Conservation (phyloP, 1,140 invertebrate genomes). For the Scaptomyza montana region DNA sequence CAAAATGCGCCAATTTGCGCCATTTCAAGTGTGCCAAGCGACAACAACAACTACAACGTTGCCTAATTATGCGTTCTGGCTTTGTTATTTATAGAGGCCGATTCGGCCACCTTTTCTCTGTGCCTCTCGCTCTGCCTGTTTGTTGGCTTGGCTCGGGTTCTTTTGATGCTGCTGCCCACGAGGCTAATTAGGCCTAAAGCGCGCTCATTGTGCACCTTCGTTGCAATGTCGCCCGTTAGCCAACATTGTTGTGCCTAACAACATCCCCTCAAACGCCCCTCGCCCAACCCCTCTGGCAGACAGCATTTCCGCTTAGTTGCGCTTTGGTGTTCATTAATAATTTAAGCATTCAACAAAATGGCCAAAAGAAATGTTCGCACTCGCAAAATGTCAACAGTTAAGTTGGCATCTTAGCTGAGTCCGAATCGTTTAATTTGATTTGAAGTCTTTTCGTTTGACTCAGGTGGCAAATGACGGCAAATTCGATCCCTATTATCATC, state of each 20-base stretch:
- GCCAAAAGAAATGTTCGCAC: not conserved
- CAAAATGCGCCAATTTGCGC: slow-evolving; percentile 55
- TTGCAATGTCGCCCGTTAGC: slow-evolving; percentile 42
- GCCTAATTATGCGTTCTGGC: slow-evolving; percentile 75
- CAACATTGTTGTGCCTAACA: slow-evolving; percentile 53
- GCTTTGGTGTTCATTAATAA: slow-evolving; percentile 59
- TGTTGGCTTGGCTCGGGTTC: slow-evolving; percentile 9
- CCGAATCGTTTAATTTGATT: slow-evolving; percentile 6
- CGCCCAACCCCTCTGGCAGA: not conserved
- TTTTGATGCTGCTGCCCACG: slow-evolving; percentile 59
- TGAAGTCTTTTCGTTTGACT: slow-evolving; percentile 9
- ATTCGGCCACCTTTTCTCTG: slow-evolving; percentile 15
- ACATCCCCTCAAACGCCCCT: not conserved
- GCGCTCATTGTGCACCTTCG: slow-evolving; percentile 58
- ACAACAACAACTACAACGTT: slow-evolving; percentile 32
- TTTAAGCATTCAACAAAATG: slow-evolving; percentile 38
- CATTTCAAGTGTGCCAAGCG: slow-evolving; percentile 44
- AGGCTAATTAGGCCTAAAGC: slow-evolving; percentile 77
- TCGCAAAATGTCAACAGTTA: slow-evolving; percentile 41
- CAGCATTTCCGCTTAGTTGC: slow-evolving; percentile 49
- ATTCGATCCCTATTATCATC: slow-evolving; percentile 27
- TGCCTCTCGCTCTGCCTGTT: slow-evolving; percentile 3
- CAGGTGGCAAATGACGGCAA: slow-evolving; percentile 6
- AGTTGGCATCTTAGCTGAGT: slow-evolving; percentile 11
- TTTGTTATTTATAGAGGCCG: slow-evolving; percentile 49